Evolutionary conservation across 1,140 invertebrate genomes (phyloP).

Genomic region (Papilio aristodemus): DNA sequence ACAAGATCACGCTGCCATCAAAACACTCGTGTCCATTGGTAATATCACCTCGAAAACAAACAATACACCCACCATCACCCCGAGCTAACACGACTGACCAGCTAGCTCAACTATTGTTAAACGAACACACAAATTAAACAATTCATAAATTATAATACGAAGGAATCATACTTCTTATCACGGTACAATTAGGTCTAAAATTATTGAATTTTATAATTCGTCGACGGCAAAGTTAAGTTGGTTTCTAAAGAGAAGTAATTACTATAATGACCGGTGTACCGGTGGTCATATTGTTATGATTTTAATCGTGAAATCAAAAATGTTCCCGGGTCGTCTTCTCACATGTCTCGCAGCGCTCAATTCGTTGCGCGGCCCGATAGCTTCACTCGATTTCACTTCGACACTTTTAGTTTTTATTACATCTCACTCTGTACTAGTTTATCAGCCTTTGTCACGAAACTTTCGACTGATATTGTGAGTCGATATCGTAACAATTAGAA

Average conservation of each 20-base stretch:
- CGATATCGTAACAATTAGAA: conserved; percentile 10
- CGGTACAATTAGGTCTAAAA: conserved; percentile 31
- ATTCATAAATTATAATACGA: conserved; percentile 38
- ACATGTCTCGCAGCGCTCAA: conserved; percentile 47
- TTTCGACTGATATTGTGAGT: conserved; percentile 1
- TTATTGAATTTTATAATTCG: conserved; percentile 17
- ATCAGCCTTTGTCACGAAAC: conserved; percentile 51
- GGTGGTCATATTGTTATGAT: conserved; percentile 67
- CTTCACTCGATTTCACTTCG: conserved; percentile 59
- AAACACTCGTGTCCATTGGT: conserved; percentile 41
- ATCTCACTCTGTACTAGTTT: conserved; percentile 39
- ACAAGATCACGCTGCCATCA: conserved; percentile 49
- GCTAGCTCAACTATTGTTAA: conserved; percentile 68
- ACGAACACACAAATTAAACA: conserved; percentile 40
- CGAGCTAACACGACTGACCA: conserved; percentile 67
- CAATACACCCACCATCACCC: conserved; percentile 61
- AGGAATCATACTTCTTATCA: conserved; percentile 41
- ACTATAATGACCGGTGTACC: conserved; percentile 62
- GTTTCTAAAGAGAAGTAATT: conserved; percentile 59
- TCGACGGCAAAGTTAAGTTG: conserved; percentile 41
- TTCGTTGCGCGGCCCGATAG: conserved; percentile 57
- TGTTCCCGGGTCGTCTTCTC: conserved; percentile 60
- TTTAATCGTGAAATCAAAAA: conserved; percentile 69
- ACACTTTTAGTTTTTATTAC: conserved; percentile 42
- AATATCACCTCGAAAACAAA: conserved; percentile 60